Evolutionary conservation across 2,888 invertebrate species (phyloP).

Genomic region (Psococerastis gibbosa): DNA sequence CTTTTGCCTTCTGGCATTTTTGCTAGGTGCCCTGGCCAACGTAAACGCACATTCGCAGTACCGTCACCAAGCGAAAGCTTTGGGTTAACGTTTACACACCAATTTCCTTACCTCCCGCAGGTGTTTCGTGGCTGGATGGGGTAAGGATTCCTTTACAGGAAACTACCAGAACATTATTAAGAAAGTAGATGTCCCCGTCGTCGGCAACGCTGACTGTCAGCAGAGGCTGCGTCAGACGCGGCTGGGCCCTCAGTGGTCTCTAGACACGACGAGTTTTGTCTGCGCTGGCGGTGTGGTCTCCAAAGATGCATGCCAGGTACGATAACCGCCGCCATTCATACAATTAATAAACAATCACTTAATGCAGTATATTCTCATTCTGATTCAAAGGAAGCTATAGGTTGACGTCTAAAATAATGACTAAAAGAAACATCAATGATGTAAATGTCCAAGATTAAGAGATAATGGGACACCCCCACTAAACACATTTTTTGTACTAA

Average conservation of each 20-base stretch:
- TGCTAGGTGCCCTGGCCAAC: too few relatives aligned
- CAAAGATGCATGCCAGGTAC: slow-evolving; percentile 61
- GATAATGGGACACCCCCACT: too few relatives aligned
- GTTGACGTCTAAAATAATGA: too few relatives aligned
- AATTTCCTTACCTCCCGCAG: too few relatives aligned
- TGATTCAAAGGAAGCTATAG: too few relatives aligned
- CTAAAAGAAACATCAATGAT: too few relatives aligned
- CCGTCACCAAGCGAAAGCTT: too few relatives aligned
- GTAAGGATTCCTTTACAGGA: slow-evolving; percentile 40
- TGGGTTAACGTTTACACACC: too few relatives aligned
- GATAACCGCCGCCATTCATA: slow-evolving; percentile 16
- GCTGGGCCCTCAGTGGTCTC: slow-evolving; percentile 38
- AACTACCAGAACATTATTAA: slow-evolving; percentile 46
- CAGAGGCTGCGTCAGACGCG: slow-evolving; percentile 39
- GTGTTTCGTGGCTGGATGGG: slow-evolving; percentile 51
- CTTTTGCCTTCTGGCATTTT: too few relatives aligned
- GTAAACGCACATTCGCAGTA: too few relatives aligned
- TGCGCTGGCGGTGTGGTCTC: slow-evolving; percentile 60
- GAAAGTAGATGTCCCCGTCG: slow-evolving; percentile 54
- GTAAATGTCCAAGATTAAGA: too few relatives aligned
- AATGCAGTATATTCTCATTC: too few relatives aligned
- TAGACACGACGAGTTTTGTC: slow-evolving; percentile 47
- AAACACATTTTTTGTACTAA: neutral
- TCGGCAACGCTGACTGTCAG: slow-evolving; percentile 43
- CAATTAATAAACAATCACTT: neutral